These are phyloP conservation scores for Dryobates pubescens DNA, from an alignment of 2,797 vertebrate species.

Conservation along the genomic window DNA sequence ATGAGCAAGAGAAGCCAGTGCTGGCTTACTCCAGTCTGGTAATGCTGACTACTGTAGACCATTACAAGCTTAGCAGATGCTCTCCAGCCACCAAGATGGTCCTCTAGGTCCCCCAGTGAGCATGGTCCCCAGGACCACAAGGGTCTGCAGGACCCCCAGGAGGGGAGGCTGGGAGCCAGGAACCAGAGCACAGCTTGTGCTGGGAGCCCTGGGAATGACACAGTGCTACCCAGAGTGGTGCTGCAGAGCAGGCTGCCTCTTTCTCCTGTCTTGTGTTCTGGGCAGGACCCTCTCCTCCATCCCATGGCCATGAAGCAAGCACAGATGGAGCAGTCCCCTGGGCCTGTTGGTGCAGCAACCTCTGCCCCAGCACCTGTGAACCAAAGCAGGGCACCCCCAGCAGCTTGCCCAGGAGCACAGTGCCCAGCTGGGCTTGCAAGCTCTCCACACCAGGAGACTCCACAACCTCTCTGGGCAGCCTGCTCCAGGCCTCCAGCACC, in stretches of 20 bases:
- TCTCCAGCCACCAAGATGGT: neutral
- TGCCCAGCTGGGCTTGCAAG: no score
- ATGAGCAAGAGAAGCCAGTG: neutral
- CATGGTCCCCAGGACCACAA: accelerated
- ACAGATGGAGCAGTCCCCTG: neutral
- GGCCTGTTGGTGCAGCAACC: neutral
- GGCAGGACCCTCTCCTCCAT: neutral
- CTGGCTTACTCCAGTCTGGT: neutral
- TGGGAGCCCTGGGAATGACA: neutral
- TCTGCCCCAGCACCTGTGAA: neutral
- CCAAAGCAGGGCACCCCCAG: neutral
- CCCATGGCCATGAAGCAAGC: neutral
- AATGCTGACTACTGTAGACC: neutral
- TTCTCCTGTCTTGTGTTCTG: neutral
- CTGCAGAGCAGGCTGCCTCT: neutral
- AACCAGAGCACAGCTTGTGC: neutral
- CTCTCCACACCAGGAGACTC: no score
- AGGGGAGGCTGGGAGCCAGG: neutral
- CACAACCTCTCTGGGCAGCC: no score
- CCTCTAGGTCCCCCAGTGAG: neutral
- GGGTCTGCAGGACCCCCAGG: neutral
- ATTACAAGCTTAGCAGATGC: neutral
- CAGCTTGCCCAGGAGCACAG: no score
- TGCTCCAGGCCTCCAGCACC: no score
- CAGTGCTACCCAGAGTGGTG: accelerated